Base-by-base conservation (phyloP, 2,797 vertebrate species). In the Syndactyla subalaris region DNA sequence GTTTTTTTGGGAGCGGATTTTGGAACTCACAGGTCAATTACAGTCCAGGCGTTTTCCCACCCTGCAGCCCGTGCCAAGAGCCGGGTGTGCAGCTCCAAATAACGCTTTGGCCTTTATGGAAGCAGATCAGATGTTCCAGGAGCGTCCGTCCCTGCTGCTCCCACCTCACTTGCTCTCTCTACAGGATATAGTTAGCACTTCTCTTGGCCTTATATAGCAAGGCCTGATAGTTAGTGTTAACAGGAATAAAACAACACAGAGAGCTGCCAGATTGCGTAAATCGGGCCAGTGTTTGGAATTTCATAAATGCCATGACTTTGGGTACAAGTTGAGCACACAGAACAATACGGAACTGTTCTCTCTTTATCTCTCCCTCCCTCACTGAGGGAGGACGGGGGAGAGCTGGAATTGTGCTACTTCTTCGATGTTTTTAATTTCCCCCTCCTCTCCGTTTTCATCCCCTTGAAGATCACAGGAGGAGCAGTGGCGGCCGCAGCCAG, bases 301-400 rank as follows among this genome's bases (percentile, higher is more conserved):
- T 98, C 97, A 95, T 98, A 98, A 98, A 98, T 97, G 98, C 98
- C 87, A 89, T 85, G 91, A 97, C 97, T 98, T 97, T 95, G 97
- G 97, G 97, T 97, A 98, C 97, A 96, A 96, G 97, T 89, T 88
- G 97, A 97, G 95, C 88, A 43, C 80, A 30, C 76, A 67, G 98
- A 98, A 99, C 99, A 99, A 98, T 99, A 98, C 97, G 79, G 98
- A 98, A 98, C 98, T 99, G 98, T 99, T 99, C 95, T 98, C 96
- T 97, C 96, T 95, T 97, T 98, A 98, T 98, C 98, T 91, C 78
- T 93, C 61, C 95, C 95, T 97, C 89, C 96, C 96, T 92, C 58
- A 49, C 85, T 68, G 81, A 78, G 95, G 85, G 89, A 96, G 74
- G 66, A 89, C 82, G 76, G 66, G 88, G 55, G 72, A 79, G 61